These are phyloP conservation scores for Epirrita christyi DNA, from an alignment of 2,888 invertebrate species.

Conservation along the genomic window DNA sequence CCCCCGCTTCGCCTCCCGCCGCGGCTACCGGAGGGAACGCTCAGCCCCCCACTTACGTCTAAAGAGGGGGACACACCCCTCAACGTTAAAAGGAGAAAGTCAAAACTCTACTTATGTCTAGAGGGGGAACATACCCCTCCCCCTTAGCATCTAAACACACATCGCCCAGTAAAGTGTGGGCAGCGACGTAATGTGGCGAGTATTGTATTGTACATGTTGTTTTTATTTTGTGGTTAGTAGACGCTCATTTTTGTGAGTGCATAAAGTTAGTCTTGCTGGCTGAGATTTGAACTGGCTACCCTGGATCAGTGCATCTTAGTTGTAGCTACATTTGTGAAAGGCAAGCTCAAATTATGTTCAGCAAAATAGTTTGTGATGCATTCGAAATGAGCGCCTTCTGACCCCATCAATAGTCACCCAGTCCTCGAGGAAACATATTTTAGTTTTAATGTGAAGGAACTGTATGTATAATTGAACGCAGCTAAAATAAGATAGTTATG, in stretches of 20 bases:
- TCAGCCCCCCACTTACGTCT: constrained; percentile 64
- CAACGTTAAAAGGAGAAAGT: constrained; percentile 5
- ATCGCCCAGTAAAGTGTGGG: not conserved
- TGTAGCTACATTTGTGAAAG: not conserved
- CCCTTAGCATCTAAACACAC: too few relatives aligned
- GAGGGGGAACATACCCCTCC: too few relatives aligned
- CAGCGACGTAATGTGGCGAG: constrained; percentile 10
- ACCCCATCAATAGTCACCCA: not conserved
- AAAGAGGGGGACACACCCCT: constrained; percentile 21
- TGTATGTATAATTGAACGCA: constrained; percentile 11
- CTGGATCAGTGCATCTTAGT: not conserved
- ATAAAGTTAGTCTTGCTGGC: constrained; percentile 1
- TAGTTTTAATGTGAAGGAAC: constrained; percentile 17
- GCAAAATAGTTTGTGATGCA: not conserved
- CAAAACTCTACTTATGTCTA: constrained; percentile 64
- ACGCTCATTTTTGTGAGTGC: constrained; percentile 14
- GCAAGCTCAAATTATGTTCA: not conserved
- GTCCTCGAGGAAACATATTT: constrained; percentile 15
- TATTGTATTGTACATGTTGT: not conserved
- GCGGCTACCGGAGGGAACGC: constrained; percentile 37
- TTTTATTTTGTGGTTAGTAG: not conserved
- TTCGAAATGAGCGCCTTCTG: constrained; percentile 5
- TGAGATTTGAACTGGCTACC: not conserved
- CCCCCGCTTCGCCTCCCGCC: constrained; percentile 42
- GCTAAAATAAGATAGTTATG: constrained; percentile 12